Percentiles rank a stretch among this genome's conserved stretches.
These are phyloP conservation scores for Ceratosolen solmsi DNA, from an alignment of 1,140 invertebrate genomes.

Conservation along the genomic window DNA sequence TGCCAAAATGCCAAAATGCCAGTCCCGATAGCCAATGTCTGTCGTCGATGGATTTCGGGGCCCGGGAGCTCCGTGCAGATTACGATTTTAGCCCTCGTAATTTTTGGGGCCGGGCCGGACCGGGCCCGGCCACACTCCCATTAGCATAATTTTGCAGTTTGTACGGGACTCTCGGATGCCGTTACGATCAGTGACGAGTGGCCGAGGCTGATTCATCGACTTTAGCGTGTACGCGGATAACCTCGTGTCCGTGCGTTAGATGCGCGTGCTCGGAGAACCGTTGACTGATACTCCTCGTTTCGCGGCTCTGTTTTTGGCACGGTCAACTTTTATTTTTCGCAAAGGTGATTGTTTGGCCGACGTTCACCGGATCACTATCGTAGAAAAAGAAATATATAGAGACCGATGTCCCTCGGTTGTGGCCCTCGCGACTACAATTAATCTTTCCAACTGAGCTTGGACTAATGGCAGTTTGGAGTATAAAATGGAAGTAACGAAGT, in stretches of 20 bases:
- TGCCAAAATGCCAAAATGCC: not conserved
- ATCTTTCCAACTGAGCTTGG: no score
- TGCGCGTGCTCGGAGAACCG: not conserved
- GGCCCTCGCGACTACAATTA: no score
- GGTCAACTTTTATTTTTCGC: no score
- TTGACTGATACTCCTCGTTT: not conserved
- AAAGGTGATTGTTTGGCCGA: no score
- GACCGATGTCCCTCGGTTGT: no score
- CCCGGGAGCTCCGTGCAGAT: not conserved
- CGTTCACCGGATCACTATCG: no score
- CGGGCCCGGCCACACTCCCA: not conserved
- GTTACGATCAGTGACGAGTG: slow-evolving; percentile 12
- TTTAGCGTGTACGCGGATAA: no score
- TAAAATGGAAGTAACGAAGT: no score
- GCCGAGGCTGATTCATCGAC: slow-evolving; percentile 1
- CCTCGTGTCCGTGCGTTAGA: not conserved
- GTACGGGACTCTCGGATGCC: slow-evolving; percentile 43
- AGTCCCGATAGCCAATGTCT: not conserved
- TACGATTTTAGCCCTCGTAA: slow-evolving; percentile 17
- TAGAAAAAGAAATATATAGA: no score
- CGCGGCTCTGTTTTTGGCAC: not conserved
- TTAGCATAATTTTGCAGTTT: slow-evolving; percentile 44
- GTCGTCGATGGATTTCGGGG: no score
- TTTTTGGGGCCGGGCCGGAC: not conserved
- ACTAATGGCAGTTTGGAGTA: no score